Conservation (phyloP, 1,140 invertebrate species). For the Ericerus pela region DNA sequence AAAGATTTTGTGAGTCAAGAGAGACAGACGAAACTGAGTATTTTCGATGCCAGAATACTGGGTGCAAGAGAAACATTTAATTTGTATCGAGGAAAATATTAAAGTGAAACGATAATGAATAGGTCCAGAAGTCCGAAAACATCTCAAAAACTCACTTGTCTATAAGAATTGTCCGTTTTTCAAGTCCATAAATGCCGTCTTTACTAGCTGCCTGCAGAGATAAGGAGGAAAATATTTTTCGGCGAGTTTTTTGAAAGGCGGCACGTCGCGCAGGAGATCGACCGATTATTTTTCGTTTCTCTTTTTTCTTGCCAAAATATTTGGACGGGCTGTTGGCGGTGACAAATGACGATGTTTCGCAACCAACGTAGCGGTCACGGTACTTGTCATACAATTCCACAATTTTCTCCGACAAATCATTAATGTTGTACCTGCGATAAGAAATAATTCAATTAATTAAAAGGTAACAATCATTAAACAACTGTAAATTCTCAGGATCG, state of each 20-base stretch:
- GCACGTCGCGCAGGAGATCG: neutral
- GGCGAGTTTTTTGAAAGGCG: neutral
- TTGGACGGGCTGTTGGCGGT: neutral
- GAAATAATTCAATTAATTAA: too few species aligned
- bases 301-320: neutral
- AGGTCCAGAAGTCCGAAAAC: too few species aligned
- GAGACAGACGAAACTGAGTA: too few species aligned
- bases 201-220: neutral
- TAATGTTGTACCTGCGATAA: too few species aligned
- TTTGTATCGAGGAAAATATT: too few species aligned
- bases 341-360: slow-evolving; percentile 1
- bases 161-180: neutral
- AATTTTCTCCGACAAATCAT: neutral
- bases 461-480: too few species aligned
- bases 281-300: slow-evolving; percentile 1
- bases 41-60: too few species aligned
- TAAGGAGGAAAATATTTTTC: neutral
- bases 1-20: too few species aligned
- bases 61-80: too few species aligned
- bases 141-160: too few species aligned
- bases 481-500: too few species aligned
- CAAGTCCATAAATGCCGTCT: neutral
- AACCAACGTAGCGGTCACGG: neutral
- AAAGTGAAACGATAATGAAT: too few species aligned
- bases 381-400: neutral